phyloP scores from a whole-genome alignment of 2,113 vertebrate genomes.

The Propithecus coquereli region DNA sequence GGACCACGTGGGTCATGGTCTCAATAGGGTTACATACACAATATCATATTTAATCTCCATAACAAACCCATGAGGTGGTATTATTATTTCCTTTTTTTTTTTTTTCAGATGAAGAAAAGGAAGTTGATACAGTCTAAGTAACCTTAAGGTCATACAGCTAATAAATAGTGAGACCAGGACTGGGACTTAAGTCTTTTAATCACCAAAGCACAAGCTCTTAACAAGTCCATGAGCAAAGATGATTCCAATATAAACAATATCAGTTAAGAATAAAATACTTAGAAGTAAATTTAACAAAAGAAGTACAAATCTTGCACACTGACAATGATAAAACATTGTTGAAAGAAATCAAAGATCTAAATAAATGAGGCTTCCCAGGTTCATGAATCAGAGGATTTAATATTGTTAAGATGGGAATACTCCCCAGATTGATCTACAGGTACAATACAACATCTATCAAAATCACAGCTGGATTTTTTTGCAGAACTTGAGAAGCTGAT shows the following conservation, averaged over 20 bases:
- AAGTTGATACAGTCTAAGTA: neutral
- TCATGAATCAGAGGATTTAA: neutral
- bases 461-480: constrained; percentile 36
- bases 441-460: neutral
- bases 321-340: neutral
- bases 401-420: neutral
- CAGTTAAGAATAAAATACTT: constrained; percentile 12
- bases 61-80: neutral
- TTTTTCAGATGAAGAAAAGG: neutral
- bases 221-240: neutral
- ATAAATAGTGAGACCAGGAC: neutral
- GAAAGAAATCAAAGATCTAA: constrained; percentile 22
- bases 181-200: neutral
- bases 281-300: neutral
- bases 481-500: neutral
- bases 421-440: neutral
- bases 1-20: neutral
- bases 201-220: neutral
- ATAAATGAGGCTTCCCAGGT: neutral
- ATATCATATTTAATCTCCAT: neutral
- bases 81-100: neutral
- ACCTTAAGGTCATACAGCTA: neutral
- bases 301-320: neutral
- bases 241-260: neutral
- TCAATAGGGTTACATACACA: neutral